Base-by-base conservation (phyloP, 2,888 invertebrate species). In the Pherbina coryleti region DNA sequence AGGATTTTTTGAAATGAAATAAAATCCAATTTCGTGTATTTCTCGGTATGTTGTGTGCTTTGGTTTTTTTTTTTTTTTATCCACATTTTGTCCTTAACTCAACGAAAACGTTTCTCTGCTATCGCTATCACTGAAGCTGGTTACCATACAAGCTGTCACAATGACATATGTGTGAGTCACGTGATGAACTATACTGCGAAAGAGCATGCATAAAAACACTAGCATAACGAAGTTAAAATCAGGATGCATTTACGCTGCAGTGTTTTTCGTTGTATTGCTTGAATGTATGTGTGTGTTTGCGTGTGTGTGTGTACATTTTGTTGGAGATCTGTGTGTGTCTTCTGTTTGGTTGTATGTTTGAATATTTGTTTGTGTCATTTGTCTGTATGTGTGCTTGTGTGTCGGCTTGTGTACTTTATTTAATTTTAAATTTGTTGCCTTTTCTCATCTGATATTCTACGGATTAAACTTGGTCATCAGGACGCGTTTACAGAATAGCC, bases 401-500 rank as follows among this genome's bases (percentile, higher is more conserved):
- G 2, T 44, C 49, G 34, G n/a, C 49, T 64, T 31, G 11, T 70
- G 25, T n/a, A 5, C 73, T 74, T 74, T 74, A 74, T 66, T 74
- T 74, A 74, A 74, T 74, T 74, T 72, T 51, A 66, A 74, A 66
- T 71, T 53, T 53, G 71, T 71, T 57, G 71, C 37, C 19, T 73
- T 62, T 51, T 72, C 22, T 17, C 73, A 49, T 37, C 64, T 62
- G 73, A 62, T 74, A 51, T 14, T 44, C n/a, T 25, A 49, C 8
- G 49, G 49, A 74, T 28, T 51, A 64, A 28, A 74, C 66, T 28
- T 44, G 37, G 73, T 49, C 73, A 49, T 62, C 73, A 62, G 34
- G 51, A 51, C 25, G 28, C 69, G 28, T 51, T 51, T 51, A 51
- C 28, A 14, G 28, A 60, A 60, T 28, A 60, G 28, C 60, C 34